Evolutionary conservation across 1,140 invertebrate species (phyloP), one percentile per base, ranked within the genome.

Genomic region (Philaenus spumarius): DNA sequence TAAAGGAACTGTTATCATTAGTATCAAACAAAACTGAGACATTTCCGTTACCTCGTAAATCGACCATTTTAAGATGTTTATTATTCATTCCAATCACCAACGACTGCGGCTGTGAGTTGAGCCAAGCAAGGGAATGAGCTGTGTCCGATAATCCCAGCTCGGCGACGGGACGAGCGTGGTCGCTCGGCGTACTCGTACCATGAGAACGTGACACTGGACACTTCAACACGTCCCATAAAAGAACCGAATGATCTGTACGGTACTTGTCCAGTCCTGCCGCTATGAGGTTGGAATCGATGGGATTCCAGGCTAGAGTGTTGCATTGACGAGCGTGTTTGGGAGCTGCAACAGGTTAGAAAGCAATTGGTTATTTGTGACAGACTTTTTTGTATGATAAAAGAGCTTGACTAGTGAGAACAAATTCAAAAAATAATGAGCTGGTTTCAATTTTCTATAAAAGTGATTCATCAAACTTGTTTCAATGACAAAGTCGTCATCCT

Each of bases 51-150:
- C 93, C 92, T 83, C 93, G 79, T 0, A 95, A 78, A 73, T 97
- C 95, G 71, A 90, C 89, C n/a, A 97, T 79, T 74, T 90, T 90
- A 5, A 97, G 82, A 64, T 87, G 82, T 66, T 95, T 95, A 60
- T 86, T 83, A 73, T 92, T 95, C 76, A 94, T 88, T 9, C 92
- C 93, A 20, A 88, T 82, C 7, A 93, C 82, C 4, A 97, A 75
- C 17, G 85, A 83, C 62, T 85, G 82, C 1, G 82, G 75, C 55
- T 86, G 80, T 55, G 81, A 81, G 42, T 82, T 79, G 60, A 93
- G 87, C 93, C 94, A 97, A 54, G 85, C 80, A 22, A 95, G 73
- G 17, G 89, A 93, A 71, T 93, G 85, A 15, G 85, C 82, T 0
- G 84, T 84, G 73, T 97, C 94, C 1, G 86, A 87, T 2, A 85